Evolutionary conservation across 2,888 invertebrate species (phyloP).

Genomic region (Dysmachus trigonus): DNA sequence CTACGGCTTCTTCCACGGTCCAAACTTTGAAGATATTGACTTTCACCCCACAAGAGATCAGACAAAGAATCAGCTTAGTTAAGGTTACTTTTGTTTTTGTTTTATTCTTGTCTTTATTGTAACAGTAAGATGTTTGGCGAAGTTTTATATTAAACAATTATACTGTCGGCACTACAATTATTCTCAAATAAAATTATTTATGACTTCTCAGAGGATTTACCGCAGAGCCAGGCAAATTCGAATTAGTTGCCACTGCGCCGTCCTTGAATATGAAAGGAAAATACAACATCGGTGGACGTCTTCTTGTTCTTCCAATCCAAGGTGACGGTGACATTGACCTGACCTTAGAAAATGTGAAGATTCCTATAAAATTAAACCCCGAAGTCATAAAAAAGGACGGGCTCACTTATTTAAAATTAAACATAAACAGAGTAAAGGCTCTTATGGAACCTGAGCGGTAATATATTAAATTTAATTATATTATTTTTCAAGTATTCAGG

Average conservation of each 20-base stretch:
- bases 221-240: slow-evolving; percentile 53
- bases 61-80: no score
- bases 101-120: no score
- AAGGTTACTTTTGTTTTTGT: no score
- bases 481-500: background rate
- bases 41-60: no score
- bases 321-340: slow-evolving; percentile 57
- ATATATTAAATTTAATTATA: background rate
- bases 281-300: slow-evolving; percentile 60
- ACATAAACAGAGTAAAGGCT: background rate
- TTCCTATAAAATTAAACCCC: background rate
- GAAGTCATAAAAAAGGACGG: background rate
- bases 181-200: background rate
- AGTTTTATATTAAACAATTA: no score
- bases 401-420: background rate
- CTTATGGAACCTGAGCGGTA: slow-evolving; percentile 19
- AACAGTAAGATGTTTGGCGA: no score
- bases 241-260: slow-evolving; percentile 52
- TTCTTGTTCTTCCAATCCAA: slow-evolving; percentile 60
- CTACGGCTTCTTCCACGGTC: no score
- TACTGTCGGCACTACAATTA: no score
- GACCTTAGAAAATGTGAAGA: background rate
- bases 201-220: slow-evolving; percentile 53
- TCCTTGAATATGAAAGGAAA: slow-evolving; percentile 53
- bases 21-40: no score